Evolutionary conservation across 2,113 vertebrate species (phyloP).

Genomic region (Romanogobio albipinnatus): DNA sequence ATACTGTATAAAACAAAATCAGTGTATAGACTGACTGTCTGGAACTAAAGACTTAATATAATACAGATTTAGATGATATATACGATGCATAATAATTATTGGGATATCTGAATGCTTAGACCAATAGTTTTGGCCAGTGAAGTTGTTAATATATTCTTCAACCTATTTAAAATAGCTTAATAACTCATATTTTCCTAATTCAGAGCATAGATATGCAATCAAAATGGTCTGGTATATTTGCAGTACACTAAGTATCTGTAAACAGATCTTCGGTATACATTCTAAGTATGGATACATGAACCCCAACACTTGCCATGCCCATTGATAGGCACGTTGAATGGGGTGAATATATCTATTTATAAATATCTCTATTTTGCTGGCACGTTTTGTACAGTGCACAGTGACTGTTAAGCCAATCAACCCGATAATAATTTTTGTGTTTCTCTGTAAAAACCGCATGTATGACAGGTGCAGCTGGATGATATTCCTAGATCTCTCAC

Average conservation of each 20-base stretch:
- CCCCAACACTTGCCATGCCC: neutral
- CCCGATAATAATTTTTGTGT: neutral
- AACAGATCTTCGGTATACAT: conserved; percentile 39
- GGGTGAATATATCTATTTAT: conserved; percentile 16
- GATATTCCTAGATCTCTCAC: conserved; percentile 41
- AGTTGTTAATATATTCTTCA: neutral
- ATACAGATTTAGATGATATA: neutral
- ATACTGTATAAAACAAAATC: neutral
- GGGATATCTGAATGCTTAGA: neutral
- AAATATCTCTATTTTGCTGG: conserved; percentile 5
- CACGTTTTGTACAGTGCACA: neutral
- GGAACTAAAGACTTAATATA: neutral
- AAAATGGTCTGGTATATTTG: conserved; percentile 6
- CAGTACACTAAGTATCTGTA: conserved; percentile 29
- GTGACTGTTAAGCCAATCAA: neutral
- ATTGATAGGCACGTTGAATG: conserved; percentile 35
- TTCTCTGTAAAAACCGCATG: neutral
- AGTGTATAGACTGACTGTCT: neutral
- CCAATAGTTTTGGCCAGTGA: too few species aligned
- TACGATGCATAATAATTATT: neutral
- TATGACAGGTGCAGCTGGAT: conserved; percentile 24
- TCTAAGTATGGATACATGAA: conserved; percentile 38
- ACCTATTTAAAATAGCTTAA: neutral
- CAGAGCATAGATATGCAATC: conserved; percentile 5
- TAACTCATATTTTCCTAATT: conserved; percentile 22